Conservation (phyloP, 2,888 invertebrate species). For the Andrena chrysosceles region DNA sequence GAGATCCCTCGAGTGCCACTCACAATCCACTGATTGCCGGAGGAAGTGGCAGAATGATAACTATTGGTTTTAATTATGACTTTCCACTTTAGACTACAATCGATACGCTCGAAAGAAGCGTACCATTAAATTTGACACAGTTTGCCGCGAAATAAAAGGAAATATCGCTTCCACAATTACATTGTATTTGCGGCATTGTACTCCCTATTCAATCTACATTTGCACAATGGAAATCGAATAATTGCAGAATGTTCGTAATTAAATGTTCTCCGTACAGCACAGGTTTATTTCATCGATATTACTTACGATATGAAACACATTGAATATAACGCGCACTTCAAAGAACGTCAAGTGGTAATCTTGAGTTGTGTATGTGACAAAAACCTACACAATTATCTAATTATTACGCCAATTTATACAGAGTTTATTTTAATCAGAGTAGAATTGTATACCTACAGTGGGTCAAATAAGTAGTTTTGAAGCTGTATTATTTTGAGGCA, state of each 20-base stretch:
- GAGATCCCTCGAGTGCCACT: slow-evolving; percentile 31
- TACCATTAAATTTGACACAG: slow-evolving; percentile 25
- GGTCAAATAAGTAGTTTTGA: too few relatives aligned
- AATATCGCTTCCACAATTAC: slow-evolving; percentile 4
- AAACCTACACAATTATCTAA: too few relatives aligned
- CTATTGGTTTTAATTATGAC: slow-evolving; percentile 42
- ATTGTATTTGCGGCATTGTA: background rate
- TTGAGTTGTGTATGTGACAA: too few relatives aligned
- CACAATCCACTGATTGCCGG: slow-evolving; percentile 17
- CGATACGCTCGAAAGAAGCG: background rate
- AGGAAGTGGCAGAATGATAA: slow-evolving; percentile 35
- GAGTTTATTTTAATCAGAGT: too few relatives aligned
- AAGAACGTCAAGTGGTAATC: too few relatives aligned
- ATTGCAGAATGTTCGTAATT: background rate
- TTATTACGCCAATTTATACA: too few relatives aligned
- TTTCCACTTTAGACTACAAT: slow-evolving; percentile 31
- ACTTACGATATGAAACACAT: background rate
- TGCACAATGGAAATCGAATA: background rate
- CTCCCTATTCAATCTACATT: background rate
- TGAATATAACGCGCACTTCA: too few relatives aligned
- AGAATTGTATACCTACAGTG: too few relatives aligned
- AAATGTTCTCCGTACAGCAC: background rate
- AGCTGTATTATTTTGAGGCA: too few relatives aligned
- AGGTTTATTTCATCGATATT: background rate
- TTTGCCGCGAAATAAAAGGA: background rate